A percentile compares a stretch with the other conserved stretches of the same genome.
Conservation (phyloP, 2,113 vertebrate species). For the Paramormyrops kingsleyae region DNA sequence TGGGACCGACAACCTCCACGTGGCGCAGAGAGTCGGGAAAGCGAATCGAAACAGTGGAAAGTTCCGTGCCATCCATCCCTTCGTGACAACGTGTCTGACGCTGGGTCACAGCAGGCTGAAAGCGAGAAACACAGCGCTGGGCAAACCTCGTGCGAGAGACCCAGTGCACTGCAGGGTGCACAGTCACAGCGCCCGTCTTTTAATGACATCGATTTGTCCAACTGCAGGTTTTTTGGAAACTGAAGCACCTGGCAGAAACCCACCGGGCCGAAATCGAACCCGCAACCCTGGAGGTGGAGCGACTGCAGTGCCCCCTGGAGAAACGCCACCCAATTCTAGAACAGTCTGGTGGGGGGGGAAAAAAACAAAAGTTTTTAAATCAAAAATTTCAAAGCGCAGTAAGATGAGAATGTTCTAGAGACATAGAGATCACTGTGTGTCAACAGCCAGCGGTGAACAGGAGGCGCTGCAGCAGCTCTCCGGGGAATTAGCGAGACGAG, state of each 20-base stretch:
- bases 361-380: not conserved
- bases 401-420: not conserved
- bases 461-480: not conserved
- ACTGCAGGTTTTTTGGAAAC: not conserved
- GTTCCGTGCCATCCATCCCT: not conserved
- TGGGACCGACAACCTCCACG: not conserved
- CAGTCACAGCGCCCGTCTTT: not conserved
- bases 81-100: not conserved
- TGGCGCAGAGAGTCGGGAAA: not conserved
- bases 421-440: not conserved
- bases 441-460: not conserved
- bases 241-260: not conserved
- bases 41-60: not conserved
- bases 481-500: not conserved
- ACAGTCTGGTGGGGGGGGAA: not conserved
- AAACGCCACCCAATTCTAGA: not conserved
- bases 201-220: not conserved
- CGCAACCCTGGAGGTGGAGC: not conserved
- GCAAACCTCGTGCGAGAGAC: not conserved
- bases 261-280: not conserved
- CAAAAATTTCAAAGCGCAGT: not conserved
- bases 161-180: not conserved
- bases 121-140: not conserved
- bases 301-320: not conserved
- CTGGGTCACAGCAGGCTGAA: not conserved